A percentile compares a stretch with the other conserved stretches of the same genome.
Evolutionary conservation across 1,140 invertebrate species (phyloP).

Genomic region (Drosophila orosa): DNA sequence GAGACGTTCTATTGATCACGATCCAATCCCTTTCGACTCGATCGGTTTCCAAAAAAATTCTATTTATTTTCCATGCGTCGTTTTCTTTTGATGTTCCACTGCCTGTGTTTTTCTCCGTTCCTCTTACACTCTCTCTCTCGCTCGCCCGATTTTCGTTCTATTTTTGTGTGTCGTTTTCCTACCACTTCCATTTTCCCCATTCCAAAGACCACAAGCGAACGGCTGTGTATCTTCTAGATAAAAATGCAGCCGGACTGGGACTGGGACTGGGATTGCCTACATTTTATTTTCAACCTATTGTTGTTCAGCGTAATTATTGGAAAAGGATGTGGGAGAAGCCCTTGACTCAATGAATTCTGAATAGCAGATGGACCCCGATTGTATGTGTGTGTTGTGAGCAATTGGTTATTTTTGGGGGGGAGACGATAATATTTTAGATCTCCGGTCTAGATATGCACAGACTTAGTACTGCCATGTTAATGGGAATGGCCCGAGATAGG

Average conservation of each 20-base stretch:
- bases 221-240: slow-evolving; percentile 72
- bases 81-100: slow-evolving; percentile 68
- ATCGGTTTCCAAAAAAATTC: slow-evolving; percentile 62
- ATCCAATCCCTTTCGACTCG: slow-evolving; percentile 24
- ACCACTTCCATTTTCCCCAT: slow-evolving; percentile 29
- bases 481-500: slow-evolving; percentile 18
- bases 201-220: slow-evolving; percentile 65
- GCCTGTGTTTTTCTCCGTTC: slow-evolving; percentile 34
- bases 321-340: slow-evolving; percentile 81
- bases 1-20: slow-evolving; percentile 58
- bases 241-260: slow-evolving; percentile 54
- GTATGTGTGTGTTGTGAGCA: slow-evolving; percentile 11
- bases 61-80: slow-evolving; percentile 79
- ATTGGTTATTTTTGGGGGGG: slow-evolving; percentile 12
- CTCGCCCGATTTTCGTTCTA: slow-evolving; percentile 73
- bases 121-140: slow-evolving; percentile 7
- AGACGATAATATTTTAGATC: slow-evolving; percentile 26
- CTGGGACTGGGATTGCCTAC: slow-evolving; percentile 59
- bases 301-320: slow-evolving; percentile 69
- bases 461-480: slow-evolving; percentile 24
- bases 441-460: not conserved
- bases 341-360: slow-evolving; percentile 78
- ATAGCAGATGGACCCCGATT: slow-evolving; percentile 18
- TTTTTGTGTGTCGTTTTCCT: slow-evolving; percentile 68
- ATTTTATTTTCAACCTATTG: slow-evolving; percentile 52